Evolutionary conservation across 2,113 vertebrate genomes (phyloP), one percentile per base, ranked within the genome.

Genomic region (Clinocottus analis): DNA sequence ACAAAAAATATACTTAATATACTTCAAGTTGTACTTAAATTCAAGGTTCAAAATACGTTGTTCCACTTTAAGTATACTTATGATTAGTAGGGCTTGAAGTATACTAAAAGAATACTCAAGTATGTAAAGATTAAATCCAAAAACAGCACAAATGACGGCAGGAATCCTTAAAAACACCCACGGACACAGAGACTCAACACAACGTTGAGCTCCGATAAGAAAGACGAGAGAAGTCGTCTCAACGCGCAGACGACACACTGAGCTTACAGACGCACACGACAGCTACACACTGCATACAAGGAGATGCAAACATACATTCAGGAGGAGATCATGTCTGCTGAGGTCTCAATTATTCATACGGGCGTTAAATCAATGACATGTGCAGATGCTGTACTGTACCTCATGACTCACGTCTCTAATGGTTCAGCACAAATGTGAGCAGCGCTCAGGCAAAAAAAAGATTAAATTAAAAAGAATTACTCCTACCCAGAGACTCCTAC

Each of bases 331-430:
- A 31, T 72, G 53, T 41, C 62, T 83, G 60, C 14, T 11, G 17
- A 49, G 27, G 3, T 79, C 47, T 90, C 79, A 86, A 91, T 93
- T 90, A 90, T 92, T 92, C 76, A 91, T 86, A 72, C 61, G 75
- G 77, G 79, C 4, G 78, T 83, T 72, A 88, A 86, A 90, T 87
- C 86, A 89, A 91, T 92, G 62, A 84, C 85, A 90, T 86, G 90
- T 89, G 84, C 79, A 86, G 86, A 90, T 75, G 76, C 65, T 73
- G n/a, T n/a, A 63, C 79, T 87, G 76, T 78, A 72, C 35, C 59
- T 67, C 76, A 84, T 59, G 72, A 79, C 78, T 79, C 83, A 90
- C 74, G 72, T 73, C 60, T 83, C 62, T 39, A n/a, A 68, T 83
- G 67, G 71, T 85, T 87, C 39, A 74, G 78, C 71, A 75, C 31